phyloP scores from a whole-genome alignment of 2,113 vertebrate genomes.

The Upupa epops region DNA sequence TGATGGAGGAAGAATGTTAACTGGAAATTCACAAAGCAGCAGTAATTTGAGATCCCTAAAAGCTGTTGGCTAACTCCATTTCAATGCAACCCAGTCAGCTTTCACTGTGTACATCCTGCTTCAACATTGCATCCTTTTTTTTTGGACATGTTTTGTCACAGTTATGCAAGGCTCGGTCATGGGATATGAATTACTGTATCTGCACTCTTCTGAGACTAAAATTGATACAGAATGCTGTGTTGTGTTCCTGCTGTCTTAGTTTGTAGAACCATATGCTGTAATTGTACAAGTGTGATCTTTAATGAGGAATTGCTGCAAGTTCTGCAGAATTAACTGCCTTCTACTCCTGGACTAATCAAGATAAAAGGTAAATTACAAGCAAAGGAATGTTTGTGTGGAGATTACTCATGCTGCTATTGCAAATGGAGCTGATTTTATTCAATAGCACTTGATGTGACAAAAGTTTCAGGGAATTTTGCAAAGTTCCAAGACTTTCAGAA shows the following conservation, averaged over 20 bases:
- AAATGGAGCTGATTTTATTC: neutral
- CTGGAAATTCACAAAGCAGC: neutral
- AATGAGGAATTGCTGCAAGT: neutral
- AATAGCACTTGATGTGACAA: neutral
- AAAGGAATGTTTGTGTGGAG: neutral
- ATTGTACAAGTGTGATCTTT: neutral
- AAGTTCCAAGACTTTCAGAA: neutral
- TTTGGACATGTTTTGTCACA: neutral
- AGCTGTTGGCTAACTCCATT: neutral
- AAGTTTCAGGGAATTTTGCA: neutral
- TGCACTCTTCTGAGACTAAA: neutral
- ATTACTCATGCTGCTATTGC: neutral
- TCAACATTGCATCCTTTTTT: neutral
- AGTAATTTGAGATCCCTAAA: neutral
- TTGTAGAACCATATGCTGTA: neutral
- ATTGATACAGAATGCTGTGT: neutral
- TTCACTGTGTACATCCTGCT: neutral
- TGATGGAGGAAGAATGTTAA: neutral
- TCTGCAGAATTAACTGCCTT: neutral
- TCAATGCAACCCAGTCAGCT: neutral
- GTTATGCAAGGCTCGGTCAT: neutral
- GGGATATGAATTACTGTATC: neutral
- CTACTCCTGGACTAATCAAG: neutral
- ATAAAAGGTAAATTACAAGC: neutral
- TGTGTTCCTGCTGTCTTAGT: neutral